These are phyloP conservation scores for Nemurella pictetii DNA, from an alignment of 2,888 invertebrate species.

Conservation along the genomic window DNA sequence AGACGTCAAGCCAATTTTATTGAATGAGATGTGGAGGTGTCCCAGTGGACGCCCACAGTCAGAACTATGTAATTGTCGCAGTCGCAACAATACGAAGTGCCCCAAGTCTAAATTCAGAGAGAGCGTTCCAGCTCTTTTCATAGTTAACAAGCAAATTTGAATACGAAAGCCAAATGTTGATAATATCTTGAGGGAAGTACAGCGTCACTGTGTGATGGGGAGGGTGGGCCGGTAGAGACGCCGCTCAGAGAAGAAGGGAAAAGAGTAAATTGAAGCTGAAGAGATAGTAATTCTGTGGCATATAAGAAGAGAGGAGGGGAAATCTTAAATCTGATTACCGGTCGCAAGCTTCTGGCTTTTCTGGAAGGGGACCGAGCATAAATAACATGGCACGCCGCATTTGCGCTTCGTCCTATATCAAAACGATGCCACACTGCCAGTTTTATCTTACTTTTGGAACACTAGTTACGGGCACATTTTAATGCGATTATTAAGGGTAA, in stretches of 20 bases:
- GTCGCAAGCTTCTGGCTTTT: neutral
- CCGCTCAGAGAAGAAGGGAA: slow-evolving; percentile 22
- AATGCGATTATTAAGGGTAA: slow-evolving; percentile 10
- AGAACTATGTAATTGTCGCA: slow-evolving; percentile 14
- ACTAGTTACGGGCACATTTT: neutral
- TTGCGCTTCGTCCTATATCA: too few relatives aligned
- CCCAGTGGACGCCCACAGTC: slow-evolving; percentile 6
- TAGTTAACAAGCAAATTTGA: slow-evolving; percentile 36
- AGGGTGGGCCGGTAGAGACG: slow-evolving; percentile 3
- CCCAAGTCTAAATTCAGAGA: slow-evolving; percentile 22
- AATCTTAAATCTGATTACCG: slow-evolving; percentile 39
- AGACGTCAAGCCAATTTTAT: neutral
- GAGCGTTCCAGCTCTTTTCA: slow-evolving; percentile 22
- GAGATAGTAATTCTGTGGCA: slow-evolving; percentile 40
- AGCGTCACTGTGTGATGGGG: neutral
- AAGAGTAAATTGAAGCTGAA: slow-evolving; percentile 37
- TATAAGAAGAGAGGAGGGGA: slow-evolving; percentile 7
- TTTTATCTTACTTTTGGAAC: neutral
- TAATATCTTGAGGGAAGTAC: slow-evolving; percentile 34
- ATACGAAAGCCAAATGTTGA: slow-evolving; percentile 38
- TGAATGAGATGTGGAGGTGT: neutral
- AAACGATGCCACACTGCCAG: neutral
- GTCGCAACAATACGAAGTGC: slow-evolving; percentile 2
- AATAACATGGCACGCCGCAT: slow-evolving; percentile 28
- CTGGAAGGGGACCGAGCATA: slow-evolving; percentile 11